Base-by-base conservation (phyloP, 2,888 invertebrate species). In the Tinea trinotella region DNA sequence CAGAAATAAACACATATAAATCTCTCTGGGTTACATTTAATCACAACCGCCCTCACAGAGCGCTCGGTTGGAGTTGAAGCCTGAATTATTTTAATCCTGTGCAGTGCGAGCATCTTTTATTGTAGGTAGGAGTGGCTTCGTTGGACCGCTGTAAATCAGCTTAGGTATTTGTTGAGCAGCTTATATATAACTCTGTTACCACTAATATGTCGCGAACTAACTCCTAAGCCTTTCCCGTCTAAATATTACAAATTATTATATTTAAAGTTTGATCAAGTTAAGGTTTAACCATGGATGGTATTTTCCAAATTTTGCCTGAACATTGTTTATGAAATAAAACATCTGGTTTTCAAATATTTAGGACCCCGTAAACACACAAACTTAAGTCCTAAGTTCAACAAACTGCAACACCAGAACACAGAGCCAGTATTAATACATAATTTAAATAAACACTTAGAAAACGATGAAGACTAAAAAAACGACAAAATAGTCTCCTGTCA, bases 1-100 rank as follows among this genome's bases (percentile, higher is more conserved):
- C 69, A 67, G 75, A 73, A 80, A 79, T 81, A 80, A 80, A 76
- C 79, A 76, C 81, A 73, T 81, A 82, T 84, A 84, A 83, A 84
- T 84, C 81, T 82, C 68, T 60, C 61, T 66, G 68, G 70, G 73
- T 78, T 75, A 76, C 75, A 81, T 84, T 83, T 83, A 83, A 83
- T 83, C 80, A 81, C 74, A 66, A 59, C 64, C 69, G 59, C 64
- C 70, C 75, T 74, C 74, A 72, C 53, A 54, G 56, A 15, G 70
- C 64, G 76, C 76, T 76, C 75, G 76, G 74, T 77, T 71, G 74
- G 68, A 78, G 70, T 71, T 71, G 70, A 73, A 76, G 64, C 63
- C 68, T 74, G 75, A 75, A 77, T 79, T 75, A 77, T 79, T 77
- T 79, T 76, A 78, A 78, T 75, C 72, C 74, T 63, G 64, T 59